Percentiles rank a stretch among this genome's conserved stretches.
phyloP scores from a whole-genome alignment of 2,113 vertebrate species.

The Sceloporus undulatus region DNA sequence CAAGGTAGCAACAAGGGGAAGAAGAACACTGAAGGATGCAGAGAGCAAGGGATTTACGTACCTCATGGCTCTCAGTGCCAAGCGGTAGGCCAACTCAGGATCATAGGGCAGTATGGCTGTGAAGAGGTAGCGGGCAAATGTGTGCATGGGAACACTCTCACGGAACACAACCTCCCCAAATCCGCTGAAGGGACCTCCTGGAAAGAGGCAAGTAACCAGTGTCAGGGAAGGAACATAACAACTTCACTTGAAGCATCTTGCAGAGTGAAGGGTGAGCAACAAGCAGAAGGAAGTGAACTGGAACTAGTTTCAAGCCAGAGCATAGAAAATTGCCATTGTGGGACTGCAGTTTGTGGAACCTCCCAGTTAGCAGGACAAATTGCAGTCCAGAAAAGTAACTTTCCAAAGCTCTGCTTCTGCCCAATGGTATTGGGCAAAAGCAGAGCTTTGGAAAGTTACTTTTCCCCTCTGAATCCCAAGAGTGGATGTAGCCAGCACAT shows the following conservation, averaged over 20 bases:
- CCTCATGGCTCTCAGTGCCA: conserved; percentile 77
- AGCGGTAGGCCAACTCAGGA: conserved; percentile 74
- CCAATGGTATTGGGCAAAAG: neutral
- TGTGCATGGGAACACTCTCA: conserved; percentile 79
- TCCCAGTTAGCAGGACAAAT: too few relatives aligned
- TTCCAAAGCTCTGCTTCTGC: too few relatives aligned
- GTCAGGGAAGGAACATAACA: neutral
- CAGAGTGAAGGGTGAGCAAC: too few relatives aligned
- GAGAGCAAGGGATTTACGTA: conserved; percentile 24
- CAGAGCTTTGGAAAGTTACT: too few relatives aligned
- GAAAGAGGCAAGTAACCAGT: neutral
- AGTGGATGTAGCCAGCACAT: too few relatives aligned
- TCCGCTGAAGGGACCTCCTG: conserved; percentile 78
- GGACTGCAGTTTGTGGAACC: too few relatives aligned
- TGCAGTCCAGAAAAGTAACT: too few relatives aligned
- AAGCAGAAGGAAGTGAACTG: neutral
- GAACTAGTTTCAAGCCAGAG: neutral
- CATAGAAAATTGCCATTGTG: too few relatives aligned
- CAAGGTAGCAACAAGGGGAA: neutral
- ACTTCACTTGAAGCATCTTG: too few relatives aligned
- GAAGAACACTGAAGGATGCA: neutral
- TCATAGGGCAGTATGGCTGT: conserved; percentile 74
- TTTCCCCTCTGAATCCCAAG: neutral
- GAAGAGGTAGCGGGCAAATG: conserved; percentile 77
- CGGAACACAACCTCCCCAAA: conserved; percentile 78